Conservation (phyloP, 2,113 vertebrate species). For the Sula dactylatra region DNA sequence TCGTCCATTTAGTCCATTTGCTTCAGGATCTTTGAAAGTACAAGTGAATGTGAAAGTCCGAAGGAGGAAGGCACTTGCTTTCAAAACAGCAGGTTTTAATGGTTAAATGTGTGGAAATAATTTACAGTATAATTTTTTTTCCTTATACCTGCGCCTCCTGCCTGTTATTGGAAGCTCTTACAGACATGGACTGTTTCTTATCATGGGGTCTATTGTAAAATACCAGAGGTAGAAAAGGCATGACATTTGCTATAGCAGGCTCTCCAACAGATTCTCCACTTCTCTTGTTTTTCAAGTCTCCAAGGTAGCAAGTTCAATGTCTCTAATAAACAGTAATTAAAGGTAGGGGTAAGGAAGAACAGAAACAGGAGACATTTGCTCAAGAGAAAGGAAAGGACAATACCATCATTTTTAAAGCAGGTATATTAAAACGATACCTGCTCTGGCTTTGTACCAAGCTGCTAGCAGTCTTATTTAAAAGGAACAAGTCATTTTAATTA, state of each 20-base stretch:
- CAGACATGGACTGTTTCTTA: not conserved
- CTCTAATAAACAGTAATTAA: not conserved
- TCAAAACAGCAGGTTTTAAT: not conserved
- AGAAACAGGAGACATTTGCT: not conserved
- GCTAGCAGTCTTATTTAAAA: not conserved
- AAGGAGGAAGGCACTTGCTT: not conserved
- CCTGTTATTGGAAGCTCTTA: not conserved
- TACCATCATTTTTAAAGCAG: not conserved
- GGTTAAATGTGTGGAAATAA: not conserved
- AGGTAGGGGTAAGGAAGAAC: not conserved
- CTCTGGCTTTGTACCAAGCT: not conserved
- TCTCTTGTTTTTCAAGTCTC: not conserved
- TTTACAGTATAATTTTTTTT: not conserved
- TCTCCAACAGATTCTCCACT: not conserved
- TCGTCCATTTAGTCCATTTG: not conserved
- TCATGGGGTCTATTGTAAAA: not conserved
- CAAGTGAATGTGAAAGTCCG: not conserved
- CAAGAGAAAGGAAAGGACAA: not conserved
- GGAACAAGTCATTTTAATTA: constrained; percentile 45
- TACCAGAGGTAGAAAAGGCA: not conserved
- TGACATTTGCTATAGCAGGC: not conserved
- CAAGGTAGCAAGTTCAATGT: not conserved
- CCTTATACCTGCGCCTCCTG: not conserved
- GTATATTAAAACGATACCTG: not conserved
- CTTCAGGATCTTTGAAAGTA: not conserved